These are phyloP conservation scores for Sceliomorpha sp. DNA, from an alignment of 2,888 invertebrate genomes.

Conservation along the genomic window DNA sequence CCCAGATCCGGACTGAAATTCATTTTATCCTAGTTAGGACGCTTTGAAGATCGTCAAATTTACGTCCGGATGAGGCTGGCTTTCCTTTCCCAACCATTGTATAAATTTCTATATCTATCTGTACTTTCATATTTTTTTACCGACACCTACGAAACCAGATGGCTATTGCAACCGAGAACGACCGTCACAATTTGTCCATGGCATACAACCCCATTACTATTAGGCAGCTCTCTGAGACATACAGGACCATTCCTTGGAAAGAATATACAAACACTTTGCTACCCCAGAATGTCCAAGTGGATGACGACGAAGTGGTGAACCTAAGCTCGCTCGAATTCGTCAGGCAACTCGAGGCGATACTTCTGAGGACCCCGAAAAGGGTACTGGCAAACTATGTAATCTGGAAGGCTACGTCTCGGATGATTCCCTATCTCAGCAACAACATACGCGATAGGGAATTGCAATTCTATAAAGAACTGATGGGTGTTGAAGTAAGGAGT, in stretches of 20 bases:
- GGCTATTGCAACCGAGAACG: too few species aligned
- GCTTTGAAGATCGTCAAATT: too few species aligned
- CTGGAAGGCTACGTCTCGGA: constrained; percentile 80
- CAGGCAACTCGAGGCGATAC: constrained; percentile 24
- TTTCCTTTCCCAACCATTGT: too few species aligned
- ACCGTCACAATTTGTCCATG: too few species aligned
- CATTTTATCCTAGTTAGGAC: too few species aligned
- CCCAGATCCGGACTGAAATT: too few species aligned
- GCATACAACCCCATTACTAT: constrained; percentile 95
- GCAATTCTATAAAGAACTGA: constrained; percentile 74
- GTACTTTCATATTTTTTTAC: too few species aligned
- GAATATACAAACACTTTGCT: constrained; percentile 90
- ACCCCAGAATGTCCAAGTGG: constrained; percentile 83
- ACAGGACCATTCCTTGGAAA: constrained; percentile 88
- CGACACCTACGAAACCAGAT: too few species aligned
- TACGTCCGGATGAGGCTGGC: too few species aligned
- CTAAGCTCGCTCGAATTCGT: constrained; percentile 86
- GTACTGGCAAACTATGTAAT: constrained; percentile 82
- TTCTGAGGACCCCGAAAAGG: constrained; percentile 65
- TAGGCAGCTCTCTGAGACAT: constrained; percentile 86
- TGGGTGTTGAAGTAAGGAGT: constrained; percentile 75
- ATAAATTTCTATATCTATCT: too few species aligned
- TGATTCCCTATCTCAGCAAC: constrained; percentile 74
- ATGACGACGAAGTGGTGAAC: constrained; percentile 87
- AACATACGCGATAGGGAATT: constrained; percentile 74